Conservation (phyloP, 2,888 invertebrate species). For the Brachyopa scutellaris region DNA sequence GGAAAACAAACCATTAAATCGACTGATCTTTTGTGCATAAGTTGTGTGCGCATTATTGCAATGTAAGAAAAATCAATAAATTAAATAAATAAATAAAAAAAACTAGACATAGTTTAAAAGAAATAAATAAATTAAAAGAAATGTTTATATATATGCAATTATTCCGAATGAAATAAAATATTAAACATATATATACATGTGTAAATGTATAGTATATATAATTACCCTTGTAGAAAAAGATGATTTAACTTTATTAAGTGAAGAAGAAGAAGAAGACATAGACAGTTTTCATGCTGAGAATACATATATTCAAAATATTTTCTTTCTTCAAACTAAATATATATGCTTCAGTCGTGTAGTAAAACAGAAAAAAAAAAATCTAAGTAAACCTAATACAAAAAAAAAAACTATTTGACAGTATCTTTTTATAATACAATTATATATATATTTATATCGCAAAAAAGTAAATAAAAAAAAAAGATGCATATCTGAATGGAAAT, state of each 20-base stretch:
- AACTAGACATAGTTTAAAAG: not conserved
- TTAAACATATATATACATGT: conserved; percentile 5
- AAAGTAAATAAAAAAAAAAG: conserved; percentile 1
- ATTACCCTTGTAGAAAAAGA: conserved; percentile 17
- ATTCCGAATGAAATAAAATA: conserved; percentile 10
- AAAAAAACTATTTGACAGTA: conserved; percentile 11
- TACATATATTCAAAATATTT: not conserved
- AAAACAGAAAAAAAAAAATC: not conserved
- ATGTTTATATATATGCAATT: conserved; percentile 27
- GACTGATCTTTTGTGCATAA: conserved; percentile 58
- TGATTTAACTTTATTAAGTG: not conserved
- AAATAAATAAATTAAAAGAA: conserved; percentile 29
- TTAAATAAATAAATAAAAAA: not conserved
- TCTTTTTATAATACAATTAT: conserved; percentile 26
- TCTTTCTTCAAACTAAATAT: conserved; percentile 23
- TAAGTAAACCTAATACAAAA: not conserved
- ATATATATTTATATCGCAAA: conserved; percentile 6
- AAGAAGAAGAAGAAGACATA: not conserved
- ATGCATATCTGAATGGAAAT: conserved; percentile 41
- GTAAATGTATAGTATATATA: conserved; percentile 1
- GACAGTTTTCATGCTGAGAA: not conserved
- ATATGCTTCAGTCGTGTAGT: conserved; percentile 28
- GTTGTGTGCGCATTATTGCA: conserved; percentile 45
- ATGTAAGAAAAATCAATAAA: conserved; percentile 7
- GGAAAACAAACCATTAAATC: conserved; percentile 30